phyloP scores from a whole-genome alignment of 2,888 invertebrate genomes.

The Electrophaes corylata region DNA sequence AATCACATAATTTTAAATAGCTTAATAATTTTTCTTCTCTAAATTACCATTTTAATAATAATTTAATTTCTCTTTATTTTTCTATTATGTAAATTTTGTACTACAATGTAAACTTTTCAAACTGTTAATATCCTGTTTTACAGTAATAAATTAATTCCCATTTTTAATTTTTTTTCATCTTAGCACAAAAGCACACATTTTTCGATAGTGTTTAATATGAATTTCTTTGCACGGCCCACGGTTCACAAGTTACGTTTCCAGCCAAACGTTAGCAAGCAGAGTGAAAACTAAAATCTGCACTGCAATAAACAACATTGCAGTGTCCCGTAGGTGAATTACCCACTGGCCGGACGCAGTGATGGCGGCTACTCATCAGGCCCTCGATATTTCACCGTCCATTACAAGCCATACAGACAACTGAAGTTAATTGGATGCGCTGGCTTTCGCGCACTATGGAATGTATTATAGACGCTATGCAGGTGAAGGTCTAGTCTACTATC shows the following conservation, averaged over 20 bases:
- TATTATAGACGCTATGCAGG: constrained; percentile 54
- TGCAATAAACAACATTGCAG: no score
- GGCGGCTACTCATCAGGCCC: constrained; percentile 61
- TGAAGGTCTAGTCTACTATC: constrained; percentile 30
- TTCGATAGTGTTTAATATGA: not conserved
- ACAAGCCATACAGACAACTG: constrained; percentile 71
- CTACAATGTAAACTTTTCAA: no score
- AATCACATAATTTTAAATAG: no score
- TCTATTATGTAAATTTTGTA: no score
- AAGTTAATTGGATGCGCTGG: constrained; percentile 78
- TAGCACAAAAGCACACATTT: not conserved
- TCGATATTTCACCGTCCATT: constrained; percentile 75
- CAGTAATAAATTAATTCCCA: no score
- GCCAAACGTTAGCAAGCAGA: constrained; percentile 1
- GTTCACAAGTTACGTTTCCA: not conserved
- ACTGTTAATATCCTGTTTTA: no score
- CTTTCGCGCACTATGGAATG: constrained; percentile 53
- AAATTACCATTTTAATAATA: no score
- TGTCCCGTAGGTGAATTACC: constrained; percentile 24
- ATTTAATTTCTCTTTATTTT: no score
- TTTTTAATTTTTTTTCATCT: no score
- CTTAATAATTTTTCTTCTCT: no score
- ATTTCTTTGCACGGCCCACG: not conserved
- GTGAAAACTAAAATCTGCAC: constrained; percentile 4
- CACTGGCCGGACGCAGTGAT: constrained; percentile 35